Conservation (phyloP, 30 jellyfish, hydroid and myxozoan species). For the Aurelia coerulea region DNA sequence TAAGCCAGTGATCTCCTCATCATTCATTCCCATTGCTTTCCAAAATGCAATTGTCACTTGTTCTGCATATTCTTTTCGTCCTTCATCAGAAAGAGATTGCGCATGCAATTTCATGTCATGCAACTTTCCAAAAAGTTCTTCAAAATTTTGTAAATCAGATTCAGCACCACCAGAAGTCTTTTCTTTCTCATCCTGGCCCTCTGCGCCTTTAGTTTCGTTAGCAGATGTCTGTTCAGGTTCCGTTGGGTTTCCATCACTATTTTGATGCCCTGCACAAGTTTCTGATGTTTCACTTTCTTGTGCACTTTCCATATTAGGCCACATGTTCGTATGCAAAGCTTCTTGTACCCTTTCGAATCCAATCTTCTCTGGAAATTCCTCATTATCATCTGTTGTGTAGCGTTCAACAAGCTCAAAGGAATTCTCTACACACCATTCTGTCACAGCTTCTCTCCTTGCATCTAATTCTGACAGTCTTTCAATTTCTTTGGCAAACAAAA, state of each 20-base stretch:
- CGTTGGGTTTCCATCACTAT: not conserved
- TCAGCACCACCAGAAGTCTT: slow-evolving; percentile 44
- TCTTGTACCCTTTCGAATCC: slow-evolving; percentile 82
- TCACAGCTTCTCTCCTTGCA: not conserved
- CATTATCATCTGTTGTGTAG: slow-evolving; percentile 29
- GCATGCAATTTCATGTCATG: slow-evolving; percentile 82
- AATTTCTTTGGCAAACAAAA: slow-evolving; percentile 21
- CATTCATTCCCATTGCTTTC: slow-evolving; percentile 94
- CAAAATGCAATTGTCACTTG: slow-evolving; percentile 91
- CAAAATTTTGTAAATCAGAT: slow-evolving; percentile 71
- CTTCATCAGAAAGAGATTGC: slow-evolving; percentile 65
- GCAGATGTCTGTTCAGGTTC: not conserved
- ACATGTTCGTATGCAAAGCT: slow-evolving; percentile 78
- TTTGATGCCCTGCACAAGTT: too few relatives aligned
- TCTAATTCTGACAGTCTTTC: slow-evolving; percentile 9
- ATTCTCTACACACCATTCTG: slow-evolving; percentile 55
- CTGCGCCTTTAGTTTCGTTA: not conserved
- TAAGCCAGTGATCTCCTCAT: slow-evolving; percentile 80
- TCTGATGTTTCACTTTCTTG: too few relatives aligned
- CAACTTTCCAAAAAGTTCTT: slow-evolving; percentile 75
- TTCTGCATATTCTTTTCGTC: slow-evolving; percentile 87
- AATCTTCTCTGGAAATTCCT: slow-evolving; percentile 74
- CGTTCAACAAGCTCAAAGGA: slow-evolving; percentile 68
- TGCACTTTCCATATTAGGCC: slow-evolving; percentile 75
- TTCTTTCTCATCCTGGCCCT: not conserved